Percentiles rank a stretch among this genome's conserved stretches.
phyloP scores from a whole-genome alignment of 2,888 invertebrate genomes.

The Caenorhabditis virilis region DNA sequence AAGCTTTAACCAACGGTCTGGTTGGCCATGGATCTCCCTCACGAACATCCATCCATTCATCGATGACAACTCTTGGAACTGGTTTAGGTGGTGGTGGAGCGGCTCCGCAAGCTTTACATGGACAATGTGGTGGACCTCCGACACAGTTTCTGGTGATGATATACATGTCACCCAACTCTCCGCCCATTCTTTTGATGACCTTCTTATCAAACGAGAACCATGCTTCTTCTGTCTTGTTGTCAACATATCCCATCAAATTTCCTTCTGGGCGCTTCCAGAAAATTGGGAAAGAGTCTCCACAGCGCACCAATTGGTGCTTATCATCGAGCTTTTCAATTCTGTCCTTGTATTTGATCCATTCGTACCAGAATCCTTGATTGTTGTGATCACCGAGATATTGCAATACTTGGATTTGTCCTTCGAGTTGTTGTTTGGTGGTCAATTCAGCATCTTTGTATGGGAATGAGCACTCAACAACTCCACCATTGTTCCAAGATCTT shows the following conservation, averaged over 20 bases:
- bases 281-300: slow-evolving; percentile 60
- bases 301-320: slow-evolving; percentile 48
- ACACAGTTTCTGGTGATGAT: slow-evolving; percentile 54
- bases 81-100: slow-evolving; percentile 15
- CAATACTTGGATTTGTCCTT: slow-evolving; percentile 60
- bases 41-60: slow-evolving; percentile 64
- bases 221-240: slow-evolving; percentile 59
- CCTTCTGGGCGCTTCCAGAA: slow-evolving; percentile 47
- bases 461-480: slow-evolving; percentile 59
- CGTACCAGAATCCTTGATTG: slow-evolving; percentile 56
- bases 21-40: slow-evolving; percentile 60
- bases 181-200: slow-evolving; percentile 29
- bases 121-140: slow-evolving; percentile 36
- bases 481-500: slow-evolving; percentile 55
- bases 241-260: slow-evolving; percentile 43
- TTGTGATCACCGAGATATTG: slow-evolving; percentile 61
- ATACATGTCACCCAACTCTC: slow-evolving; percentile 50
- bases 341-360: slow-evolving; percentile 61
- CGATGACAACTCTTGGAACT: slow-evolving; percentile 52
- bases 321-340: slow-evolving; percentile 47
- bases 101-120: slow-evolving; percentile 4
- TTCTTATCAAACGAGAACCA: slow-evolving; percentile 51
- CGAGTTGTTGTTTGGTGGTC: slow-evolving; percentile 48
- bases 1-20: slow-evolving; percentile 42
- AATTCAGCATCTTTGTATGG: slow-evolving; percentile 55